These are phyloP conservation scores for Ceramica pisi DNA, from an alignment of 2,888 invertebrate genomes.

Conservation along the genomic window DNA sequence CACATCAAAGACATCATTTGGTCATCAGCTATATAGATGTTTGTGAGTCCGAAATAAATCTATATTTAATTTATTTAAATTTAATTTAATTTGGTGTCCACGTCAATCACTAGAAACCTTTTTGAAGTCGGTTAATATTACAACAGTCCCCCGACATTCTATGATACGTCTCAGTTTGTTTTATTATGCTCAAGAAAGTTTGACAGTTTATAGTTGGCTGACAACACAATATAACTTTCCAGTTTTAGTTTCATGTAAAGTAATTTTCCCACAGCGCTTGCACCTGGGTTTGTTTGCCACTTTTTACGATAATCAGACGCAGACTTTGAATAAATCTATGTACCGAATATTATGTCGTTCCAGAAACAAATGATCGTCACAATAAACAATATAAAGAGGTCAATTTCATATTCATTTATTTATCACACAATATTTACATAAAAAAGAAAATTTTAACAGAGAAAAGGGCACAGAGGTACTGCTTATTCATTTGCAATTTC, in stretches of 20 bases:
- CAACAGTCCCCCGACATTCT: not conserved
- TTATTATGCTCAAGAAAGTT: constrained; percentile 33
- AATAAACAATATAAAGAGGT: too few relatives aligned
- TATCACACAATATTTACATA: too few relatives aligned
- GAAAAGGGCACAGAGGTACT: too few relatives aligned
- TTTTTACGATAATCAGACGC: constrained; percentile 11
- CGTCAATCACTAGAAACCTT: not conserved
- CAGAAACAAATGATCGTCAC: too few relatives aligned
- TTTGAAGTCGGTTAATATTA: not conserved
- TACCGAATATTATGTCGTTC: not conserved
- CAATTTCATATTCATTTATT: too few relatives aligned
- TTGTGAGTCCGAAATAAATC: too few relatives aligned
- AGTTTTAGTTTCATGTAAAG: constrained; percentile 7
- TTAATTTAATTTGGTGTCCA: too few relatives aligned
- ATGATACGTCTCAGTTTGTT: not conserved
- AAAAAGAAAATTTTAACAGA: too few relatives aligned
- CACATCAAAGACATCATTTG: too few relatives aligned
- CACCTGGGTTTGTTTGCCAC: constrained; percentile 26
- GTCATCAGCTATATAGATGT: too few relatives aligned
- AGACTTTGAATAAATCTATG: constrained; percentile 2
- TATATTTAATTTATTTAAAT: too few relatives aligned
- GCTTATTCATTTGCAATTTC: too few relatives aligned
- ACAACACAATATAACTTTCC: constrained; percentile 42
- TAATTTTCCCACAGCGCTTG: constrained; percentile 27
- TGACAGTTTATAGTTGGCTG: constrained; percentile 25